Evolutionary conservation across 2,888 invertebrate genomes (phyloP), one percentile per base, ranked within the genome.

Genomic region (Papilio protenor): DNA sequence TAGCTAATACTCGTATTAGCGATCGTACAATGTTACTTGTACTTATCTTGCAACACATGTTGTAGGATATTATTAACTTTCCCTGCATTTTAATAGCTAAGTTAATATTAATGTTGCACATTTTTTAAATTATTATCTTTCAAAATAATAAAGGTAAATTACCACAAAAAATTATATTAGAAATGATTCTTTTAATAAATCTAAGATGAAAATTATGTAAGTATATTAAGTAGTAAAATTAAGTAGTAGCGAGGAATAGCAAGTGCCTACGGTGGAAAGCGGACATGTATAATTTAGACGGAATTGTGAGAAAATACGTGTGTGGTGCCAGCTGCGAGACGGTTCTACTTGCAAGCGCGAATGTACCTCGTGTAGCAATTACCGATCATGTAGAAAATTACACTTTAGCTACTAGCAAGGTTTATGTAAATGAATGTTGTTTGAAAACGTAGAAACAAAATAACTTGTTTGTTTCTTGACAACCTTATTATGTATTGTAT

Each of bases 241-340:
- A n/a, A n/a, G n/a, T 52, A 27, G 57, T 57, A 73, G 40, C 5
- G 6, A 57, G 21, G 16, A 61, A 11, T 33, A 4, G 21, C 1
- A 27, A 33, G 33, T 33, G 33, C 1, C 33, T 61, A 64, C 45
- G 45, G 45, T 21, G n/a, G 64, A 45, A 33, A 21, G 45, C 21
- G 12, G 1, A 45, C 18, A 45, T n/a, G 21, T 45, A 27, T 8
- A 40, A 40, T 40, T 40, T n/a, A 69, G n/a, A 33, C 66, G 61
- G 72, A 69, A 61, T 77, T 61, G 75, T 73, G 79, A 73, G 80
- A 79, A 77, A 64, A 76, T 66, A 70, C 77, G 70, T 73, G 75
- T 57, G 72, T 57, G 75, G 75, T 66, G 76, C 55, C 80, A 80
- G 75, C 79, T 78, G 80, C 59, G 70, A 71, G 71, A 79, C 76